Evolutionary conservation across 2,797 vertebrate species (phyloP), one percentile per base, ranked within the genome.

Genomic region (Phaenicophaeus curvirostris): DNA sequence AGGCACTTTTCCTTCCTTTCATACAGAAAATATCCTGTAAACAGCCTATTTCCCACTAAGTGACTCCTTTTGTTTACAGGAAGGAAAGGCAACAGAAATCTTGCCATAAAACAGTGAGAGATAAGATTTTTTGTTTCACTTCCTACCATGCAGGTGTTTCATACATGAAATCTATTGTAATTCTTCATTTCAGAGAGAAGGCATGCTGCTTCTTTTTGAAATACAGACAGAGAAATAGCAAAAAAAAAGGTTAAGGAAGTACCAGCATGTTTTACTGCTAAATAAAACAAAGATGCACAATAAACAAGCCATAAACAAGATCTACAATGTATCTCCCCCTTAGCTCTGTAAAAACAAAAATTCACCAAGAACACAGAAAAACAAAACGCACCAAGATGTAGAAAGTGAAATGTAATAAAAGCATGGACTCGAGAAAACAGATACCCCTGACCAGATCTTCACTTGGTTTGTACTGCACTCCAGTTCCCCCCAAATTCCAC

Each of bases 1-100:
- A 92, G 75, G 91, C 85, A 87, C 86, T 96, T 97, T 98, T 98
- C 98, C 98, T 99, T 98, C 98, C 98, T 98, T 96, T 92, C 73
- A 97, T 97, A 93, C 87, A 96, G 95, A 97, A 97, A 97, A 97
- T 95, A 98, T 97, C 94, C 96, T 97, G 96, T 94, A 97, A 97
- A 96, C 89, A 87, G 93, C 62, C 42, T 95, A 87, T 89, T 97
- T 97, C 96, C 93, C 50, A 65, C 71, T 58, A 91, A 95, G 88
- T 16, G 41, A 76, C 67, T 90, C 73, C 91, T 95, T 97, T 96
- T 96, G 95, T 97, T 97, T 98, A 96, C 92, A 93, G 96, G 59
- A 97, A 96, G 96, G 96, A 98, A 98, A 95, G 89, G 93, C 95
- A 96, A 90, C 80, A 96, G 95, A 67, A 97, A 85, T 55, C 77